phyloP scores from a whole-genome alignment of 2,113 vertebrate species.

The Oncorhynchus masou region DNA sequence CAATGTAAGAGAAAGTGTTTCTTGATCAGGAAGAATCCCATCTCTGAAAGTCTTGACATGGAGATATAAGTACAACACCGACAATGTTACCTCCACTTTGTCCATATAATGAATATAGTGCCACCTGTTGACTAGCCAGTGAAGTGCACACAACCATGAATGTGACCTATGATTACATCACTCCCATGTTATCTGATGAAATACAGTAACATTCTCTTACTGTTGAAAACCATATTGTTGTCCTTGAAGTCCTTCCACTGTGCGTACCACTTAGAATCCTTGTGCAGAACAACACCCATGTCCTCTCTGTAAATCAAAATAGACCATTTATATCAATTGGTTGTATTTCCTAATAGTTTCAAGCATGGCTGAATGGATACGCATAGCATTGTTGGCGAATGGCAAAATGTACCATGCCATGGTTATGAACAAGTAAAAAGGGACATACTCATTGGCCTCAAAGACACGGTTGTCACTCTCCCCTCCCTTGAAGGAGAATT shows the following conservation, averaged over 20 bases:
- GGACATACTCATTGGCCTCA: constrained; percentile 86
- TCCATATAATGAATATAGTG: constrained; percentile 20
- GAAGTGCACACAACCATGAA: neutral
- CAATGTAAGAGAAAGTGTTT: neutral
- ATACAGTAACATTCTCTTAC: constrained; percentile 73
- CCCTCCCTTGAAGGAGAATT: constrained; percentile 81
- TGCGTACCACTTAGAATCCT: constrained; percentile 95
- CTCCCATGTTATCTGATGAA: neutral
- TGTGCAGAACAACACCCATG: constrained; percentile 90
- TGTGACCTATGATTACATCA: too few species aligned
- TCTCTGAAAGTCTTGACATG: neutral
- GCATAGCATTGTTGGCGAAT: neutral
- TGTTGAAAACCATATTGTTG: constrained; percentile 91
- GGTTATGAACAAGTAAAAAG: neutral
- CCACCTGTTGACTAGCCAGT: constrained; percentile 49
- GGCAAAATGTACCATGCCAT: too few species aligned
- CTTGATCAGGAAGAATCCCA: neutral
- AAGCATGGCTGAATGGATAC: neutral
- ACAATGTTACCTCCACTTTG: too few species aligned
- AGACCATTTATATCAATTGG: neutral
- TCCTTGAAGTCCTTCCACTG: constrained; percentile 99
- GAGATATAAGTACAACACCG: too few species aligned
- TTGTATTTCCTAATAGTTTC: neutral
- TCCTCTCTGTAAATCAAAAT: constrained; percentile 75
- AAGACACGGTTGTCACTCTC: constrained; percentile 78